A percentile compares a stretch with the other conserved stretches of the same genome.
Conservation (phyloP, 2,797 vertebrate species). For the Gephyroberyx darwinii region DNA sequence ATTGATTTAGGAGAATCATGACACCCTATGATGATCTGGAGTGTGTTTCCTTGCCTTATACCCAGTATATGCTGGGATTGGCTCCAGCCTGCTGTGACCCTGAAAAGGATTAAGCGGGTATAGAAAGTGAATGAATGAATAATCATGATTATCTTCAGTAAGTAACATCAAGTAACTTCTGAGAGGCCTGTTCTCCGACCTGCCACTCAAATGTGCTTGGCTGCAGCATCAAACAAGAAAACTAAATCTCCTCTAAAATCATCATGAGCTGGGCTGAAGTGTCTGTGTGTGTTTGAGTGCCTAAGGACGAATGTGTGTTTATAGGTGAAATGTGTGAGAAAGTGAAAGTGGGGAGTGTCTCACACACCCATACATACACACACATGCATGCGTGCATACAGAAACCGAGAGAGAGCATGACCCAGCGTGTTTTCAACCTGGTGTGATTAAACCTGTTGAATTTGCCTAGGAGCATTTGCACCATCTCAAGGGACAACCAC, state of each 20-base stretch:
- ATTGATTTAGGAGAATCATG: conserved; percentile 28
- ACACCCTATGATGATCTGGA: neutral
- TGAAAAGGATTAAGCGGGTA: conserved; percentile 5
- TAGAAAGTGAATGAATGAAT: neutral
- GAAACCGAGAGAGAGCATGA: conserved; percentile 61
- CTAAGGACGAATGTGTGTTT: conserved; percentile 24
- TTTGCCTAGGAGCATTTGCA: conserved; percentile 65
- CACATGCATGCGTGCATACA: neutral
- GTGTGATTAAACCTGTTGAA: conserved; percentile 75
- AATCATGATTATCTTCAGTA: neutral
- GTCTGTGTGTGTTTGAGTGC: conserved; percentile 17
- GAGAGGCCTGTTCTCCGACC: neutral
- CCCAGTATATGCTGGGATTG: conserved; percentile 5
- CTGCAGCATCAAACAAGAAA: conserved; percentile 3
- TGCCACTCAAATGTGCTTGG: neutral
- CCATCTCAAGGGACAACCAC: conserved; percentile 74
- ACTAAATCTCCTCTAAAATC: conserved; percentile 12
- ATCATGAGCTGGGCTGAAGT: neutral
- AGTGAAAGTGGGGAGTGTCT: conserved; percentile 69
- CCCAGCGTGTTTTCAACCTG: conserved; percentile 65
- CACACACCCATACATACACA: conserved; percentile 30
- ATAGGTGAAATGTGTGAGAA: conserved; percentile 21
- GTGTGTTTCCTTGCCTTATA: neutral
- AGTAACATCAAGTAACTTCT: neutral
- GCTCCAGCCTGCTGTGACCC: neutral